Conservation (phyloP, 2,113 vertebrate species). For the Pogonocichla stellata region DNA sequence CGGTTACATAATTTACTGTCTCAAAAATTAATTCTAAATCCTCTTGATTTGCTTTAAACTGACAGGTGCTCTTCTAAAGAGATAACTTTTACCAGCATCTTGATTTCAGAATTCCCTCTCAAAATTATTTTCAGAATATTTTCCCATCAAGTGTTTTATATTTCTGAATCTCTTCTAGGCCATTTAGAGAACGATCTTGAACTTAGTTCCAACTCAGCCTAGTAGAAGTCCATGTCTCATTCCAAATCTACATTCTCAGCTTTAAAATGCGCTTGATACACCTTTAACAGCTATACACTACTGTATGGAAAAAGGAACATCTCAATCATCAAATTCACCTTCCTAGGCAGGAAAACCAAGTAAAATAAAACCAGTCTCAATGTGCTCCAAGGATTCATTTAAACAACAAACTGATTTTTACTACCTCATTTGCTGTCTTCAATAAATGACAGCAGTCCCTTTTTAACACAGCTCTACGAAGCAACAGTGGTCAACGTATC, state of each 20-base stretch:
- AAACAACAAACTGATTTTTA: constrained; percentile 46
- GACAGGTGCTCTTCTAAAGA: background rate
- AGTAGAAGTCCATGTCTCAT: rapidly evolving
- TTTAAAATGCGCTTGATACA: rapidly evolving
- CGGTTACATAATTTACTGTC: background rate
- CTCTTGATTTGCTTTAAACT: background rate
- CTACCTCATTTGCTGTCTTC: constrained; percentile 60
- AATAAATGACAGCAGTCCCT: constrained; percentile 57
- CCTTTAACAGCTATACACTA: background rate
- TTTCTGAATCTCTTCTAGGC: background rate
- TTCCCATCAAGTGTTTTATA: background rate
- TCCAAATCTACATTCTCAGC: background rate
- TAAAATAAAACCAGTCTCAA: background rate
- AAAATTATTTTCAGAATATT: background rate
- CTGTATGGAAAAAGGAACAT: background rate
- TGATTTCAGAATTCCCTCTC: background rate
- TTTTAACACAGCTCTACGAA: constrained; percentile 50
- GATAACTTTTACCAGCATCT: background rate
- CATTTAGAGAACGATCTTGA: background rate
- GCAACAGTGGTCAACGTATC: constrained; percentile 46
- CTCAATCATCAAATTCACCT: background rate
- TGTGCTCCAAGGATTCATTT: constrained; percentile 17
- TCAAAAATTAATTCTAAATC: background rate
- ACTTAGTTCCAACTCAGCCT: background rate
- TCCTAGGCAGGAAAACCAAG: background rate